Evolutionary conservation across 2,888 invertebrate species (phyloP).

Genomic region (Tuberolachnus salignus): DNA sequence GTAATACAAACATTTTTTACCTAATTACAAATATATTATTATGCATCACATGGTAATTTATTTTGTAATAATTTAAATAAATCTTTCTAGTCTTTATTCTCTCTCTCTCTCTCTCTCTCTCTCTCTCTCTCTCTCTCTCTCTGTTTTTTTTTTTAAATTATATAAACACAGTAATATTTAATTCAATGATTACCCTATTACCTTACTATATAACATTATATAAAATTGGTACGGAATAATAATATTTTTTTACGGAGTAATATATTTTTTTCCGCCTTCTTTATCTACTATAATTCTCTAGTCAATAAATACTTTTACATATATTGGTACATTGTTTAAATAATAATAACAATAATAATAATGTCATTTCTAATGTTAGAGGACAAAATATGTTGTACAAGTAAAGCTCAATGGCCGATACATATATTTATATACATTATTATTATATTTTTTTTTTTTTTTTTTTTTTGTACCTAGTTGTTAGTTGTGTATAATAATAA

Average conservation of each 20-base stretch:
- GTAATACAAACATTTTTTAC: background rate
- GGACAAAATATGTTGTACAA: slow-evolving; percentile 38
- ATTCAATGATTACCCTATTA: background rate
- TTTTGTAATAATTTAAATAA: slow-evolving; percentile 13
- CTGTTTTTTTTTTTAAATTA: slow-evolving; percentile 17
- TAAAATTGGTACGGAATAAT: background rate
- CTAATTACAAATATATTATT: slow-evolving; percentile 7
- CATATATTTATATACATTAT: background rate
- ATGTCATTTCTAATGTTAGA: slow-evolving; percentile 21
- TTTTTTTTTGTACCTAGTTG: background rate
- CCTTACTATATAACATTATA: background rate
- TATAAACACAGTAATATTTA: background rate
- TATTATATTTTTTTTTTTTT: too few species aligned
- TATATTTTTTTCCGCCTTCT: background rate
- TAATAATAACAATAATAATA: too few species aligned
- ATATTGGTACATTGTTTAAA: slow-evolving; percentile 19
- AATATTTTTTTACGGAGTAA: background rate
- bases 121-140: too few species aligned
- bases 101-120: too few species aligned
- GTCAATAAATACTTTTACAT: slow-evolving; percentile 33
- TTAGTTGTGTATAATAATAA: slow-evolving; percentile 22
- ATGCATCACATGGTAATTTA: background rate
- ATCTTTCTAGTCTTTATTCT: slow-evolving; percentile 40
- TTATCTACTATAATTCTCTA: slow-evolving; percentile 52
- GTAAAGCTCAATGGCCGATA: slow-evolving; percentile 26